Evolutionary conservation across 2,113 vertebrate species (phyloP).

Genomic region (Silurus meridionalis): DNA sequence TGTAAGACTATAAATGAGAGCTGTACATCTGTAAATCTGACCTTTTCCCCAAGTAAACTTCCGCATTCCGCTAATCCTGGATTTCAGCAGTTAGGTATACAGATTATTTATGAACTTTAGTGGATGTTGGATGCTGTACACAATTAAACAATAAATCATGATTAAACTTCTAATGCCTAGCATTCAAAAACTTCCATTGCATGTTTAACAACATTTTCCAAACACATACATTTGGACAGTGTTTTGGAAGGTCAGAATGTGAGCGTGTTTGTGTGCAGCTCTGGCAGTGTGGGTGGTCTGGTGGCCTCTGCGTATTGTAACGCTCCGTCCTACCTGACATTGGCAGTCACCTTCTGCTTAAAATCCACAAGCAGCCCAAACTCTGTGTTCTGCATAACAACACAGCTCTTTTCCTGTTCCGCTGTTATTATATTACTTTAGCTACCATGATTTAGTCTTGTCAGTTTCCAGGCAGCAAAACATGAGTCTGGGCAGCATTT

Average conservation of each 20-base stretch:
- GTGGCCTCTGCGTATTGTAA: constrained; percentile 6
- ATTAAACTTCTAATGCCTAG: background rate
- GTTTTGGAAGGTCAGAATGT: background rate
- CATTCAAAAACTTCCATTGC: background rate
- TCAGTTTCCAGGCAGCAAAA: constrained; percentile 11
- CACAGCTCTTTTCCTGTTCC: background rate
- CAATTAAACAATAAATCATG: background rate
- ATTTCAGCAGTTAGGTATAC: background rate
- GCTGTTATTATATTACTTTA: background rate
- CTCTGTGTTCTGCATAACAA: constrained; percentile 14
- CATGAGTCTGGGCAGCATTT: background rate
- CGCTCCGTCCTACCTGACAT: constrained; percentile 3
- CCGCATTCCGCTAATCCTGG: background rate
- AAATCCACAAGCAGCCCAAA: constrained; percentile 7
- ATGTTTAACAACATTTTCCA: background rate
- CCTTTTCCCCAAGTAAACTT: background rate
- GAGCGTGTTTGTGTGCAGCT: background rate
- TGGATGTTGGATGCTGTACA: background rate
- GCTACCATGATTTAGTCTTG: background rate
- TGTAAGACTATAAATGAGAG: constrained; percentile 26
- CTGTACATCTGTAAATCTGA: constrained; percentile 26
- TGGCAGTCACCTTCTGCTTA: constrained; percentile 12
- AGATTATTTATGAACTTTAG: background rate
- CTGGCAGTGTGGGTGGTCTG: background rate
- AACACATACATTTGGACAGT: background rate